Evolutionary conservation across 2,888 invertebrate species (phyloP).

Genomic region (Strigamia transsilvanica): DNA sequence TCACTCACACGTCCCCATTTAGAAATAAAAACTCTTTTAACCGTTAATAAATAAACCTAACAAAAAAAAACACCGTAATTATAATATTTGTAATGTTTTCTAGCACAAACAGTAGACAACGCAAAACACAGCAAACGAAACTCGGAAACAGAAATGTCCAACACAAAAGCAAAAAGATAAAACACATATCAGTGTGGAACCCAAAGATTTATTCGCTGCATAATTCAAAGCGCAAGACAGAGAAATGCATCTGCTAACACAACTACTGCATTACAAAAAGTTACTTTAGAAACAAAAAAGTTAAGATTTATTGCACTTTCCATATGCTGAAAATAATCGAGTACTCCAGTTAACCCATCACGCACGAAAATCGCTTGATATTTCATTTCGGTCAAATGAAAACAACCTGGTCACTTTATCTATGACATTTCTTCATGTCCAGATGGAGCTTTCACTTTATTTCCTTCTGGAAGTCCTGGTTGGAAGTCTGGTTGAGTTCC

Average conservation of each 20-base stretch:
- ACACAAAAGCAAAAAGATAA: background rate
- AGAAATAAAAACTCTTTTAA: background rate
- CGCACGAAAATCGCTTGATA: too few species aligned
- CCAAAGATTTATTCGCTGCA: background rate
- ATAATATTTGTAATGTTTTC: too few species aligned
- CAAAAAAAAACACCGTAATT: too few species aligned
- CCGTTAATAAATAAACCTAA: too few species aligned
- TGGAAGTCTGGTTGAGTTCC: too few species aligned
- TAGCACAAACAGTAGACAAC: too few species aligned
- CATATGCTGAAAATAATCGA: background rate
- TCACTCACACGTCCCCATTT: background rate
- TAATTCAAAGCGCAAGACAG: background rate
- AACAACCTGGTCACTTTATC: too few species aligned
- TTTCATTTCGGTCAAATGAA: background rate
- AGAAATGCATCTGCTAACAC: background rate
- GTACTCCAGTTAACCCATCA: too few species aligned
- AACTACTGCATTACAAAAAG: slow-evolving; percentile 8
- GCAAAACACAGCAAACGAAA: too few species aligned
- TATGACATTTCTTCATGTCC: too few species aligned
- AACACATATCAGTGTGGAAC: background rate
- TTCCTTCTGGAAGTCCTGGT: too few species aligned
- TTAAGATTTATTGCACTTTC: background rate
- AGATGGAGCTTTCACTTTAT: too few species aligned
- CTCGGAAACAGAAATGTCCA: background rate
- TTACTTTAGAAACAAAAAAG: background rate